These are phyloP conservation scores for Drosophila arizonae DNA, from an alignment of 1,140 invertebrate species.

Conservation along the genomic window DNA sequence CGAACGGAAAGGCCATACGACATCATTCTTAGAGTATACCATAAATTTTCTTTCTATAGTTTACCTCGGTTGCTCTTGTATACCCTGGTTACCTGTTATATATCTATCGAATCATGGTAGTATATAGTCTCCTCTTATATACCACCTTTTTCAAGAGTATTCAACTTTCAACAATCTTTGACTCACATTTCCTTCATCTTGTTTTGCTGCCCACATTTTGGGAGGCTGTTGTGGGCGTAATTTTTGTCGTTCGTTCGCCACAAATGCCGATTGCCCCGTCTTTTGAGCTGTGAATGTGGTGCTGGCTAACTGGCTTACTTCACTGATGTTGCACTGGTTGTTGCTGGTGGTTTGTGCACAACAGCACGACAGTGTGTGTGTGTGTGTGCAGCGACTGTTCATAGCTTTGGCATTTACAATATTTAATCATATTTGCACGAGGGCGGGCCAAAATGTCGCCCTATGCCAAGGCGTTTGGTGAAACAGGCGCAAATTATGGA, in stretches of 20 bases:
- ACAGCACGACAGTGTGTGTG: no score
- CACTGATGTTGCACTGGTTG: conserved; percentile 4
- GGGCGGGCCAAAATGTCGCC: conserved; percentile 56
- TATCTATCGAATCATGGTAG: no score
- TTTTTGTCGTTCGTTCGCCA: conserved; percentile 13
- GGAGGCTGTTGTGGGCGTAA: conserved; percentile 17
- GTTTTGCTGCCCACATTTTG: neutral
- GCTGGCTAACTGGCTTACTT: no score
- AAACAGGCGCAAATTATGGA: conserved; percentile 49
- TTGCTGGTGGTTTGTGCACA: conserved; percentile 10
- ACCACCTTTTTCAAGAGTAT: neutral
- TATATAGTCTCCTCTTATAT: no score
- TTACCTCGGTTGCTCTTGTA: no score
- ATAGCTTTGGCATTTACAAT: conserved; percentile 76
- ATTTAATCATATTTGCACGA: conserved; percentile 75
- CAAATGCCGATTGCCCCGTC: conserved; percentile 22
- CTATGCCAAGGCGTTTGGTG: conserved; percentile 8
- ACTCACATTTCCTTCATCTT: neutral
- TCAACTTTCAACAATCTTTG: neutral
- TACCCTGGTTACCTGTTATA: no score
- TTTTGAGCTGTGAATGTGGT: no score
- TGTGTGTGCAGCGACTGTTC: conserved; percentile 27
- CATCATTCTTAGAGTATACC: no score
- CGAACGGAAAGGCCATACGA: no score
- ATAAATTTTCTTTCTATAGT: no score